Conservation (phyloP, 2,113 vertebrate species). For the Spilogale gracilis region DNA sequence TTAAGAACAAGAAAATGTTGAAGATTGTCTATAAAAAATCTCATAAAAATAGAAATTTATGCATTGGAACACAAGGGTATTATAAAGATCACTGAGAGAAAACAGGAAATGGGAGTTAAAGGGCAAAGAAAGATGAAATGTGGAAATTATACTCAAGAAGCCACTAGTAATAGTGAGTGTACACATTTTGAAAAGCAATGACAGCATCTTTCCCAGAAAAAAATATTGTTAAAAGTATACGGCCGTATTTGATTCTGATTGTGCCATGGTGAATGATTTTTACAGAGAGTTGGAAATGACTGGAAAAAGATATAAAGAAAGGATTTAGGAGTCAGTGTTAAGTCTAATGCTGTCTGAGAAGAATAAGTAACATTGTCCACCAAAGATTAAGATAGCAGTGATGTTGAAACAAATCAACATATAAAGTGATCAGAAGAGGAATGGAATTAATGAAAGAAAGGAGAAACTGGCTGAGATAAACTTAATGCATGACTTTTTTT, state of each 20-base stretch:
- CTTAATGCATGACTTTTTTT: not conserved
- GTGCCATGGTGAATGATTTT: not conserved
- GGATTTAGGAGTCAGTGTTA: not conserved
- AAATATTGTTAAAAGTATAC: not conserved
- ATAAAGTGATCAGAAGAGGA: not conserved
- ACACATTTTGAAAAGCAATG: not conserved
- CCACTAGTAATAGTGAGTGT: not conserved
- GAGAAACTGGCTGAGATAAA: not conserved
- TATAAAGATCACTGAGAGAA: not conserved
- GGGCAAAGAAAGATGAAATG: not conserved
- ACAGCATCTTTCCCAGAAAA: not conserved
- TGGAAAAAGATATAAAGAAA: constrained; percentile 27
- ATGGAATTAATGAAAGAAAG: not conserved
- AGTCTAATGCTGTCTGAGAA: not conserved
- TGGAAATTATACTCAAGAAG: not conserved
- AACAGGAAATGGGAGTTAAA: not conserved
- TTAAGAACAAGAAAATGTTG: not conserved
- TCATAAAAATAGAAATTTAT: constrained; percentile 49
- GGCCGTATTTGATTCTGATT: not conserved
- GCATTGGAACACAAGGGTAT: not conserved
- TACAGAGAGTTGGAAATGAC: not conserved
- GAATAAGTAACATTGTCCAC: not conserved
- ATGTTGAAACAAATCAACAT: not conserved
- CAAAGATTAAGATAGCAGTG: not conserved
- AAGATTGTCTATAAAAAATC: not conserved